phyloP scores from a whole-genome alignment of 2,113 vertebrate genomes.

The Strigops habroptila region DNA sequence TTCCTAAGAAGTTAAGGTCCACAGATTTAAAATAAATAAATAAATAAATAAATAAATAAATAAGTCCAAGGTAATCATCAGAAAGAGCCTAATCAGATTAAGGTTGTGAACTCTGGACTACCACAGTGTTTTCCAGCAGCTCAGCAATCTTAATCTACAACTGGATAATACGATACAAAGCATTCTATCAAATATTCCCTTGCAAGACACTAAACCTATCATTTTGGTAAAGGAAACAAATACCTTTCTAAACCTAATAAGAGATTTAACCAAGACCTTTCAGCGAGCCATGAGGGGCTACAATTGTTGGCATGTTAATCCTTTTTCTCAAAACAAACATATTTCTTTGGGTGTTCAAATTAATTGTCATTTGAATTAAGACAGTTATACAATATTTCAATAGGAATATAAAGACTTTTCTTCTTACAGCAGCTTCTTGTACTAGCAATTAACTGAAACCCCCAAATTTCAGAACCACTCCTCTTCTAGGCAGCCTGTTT shows the following conservation, averaged over 20 bases:
- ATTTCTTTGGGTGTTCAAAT: background rate
- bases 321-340: background rate
- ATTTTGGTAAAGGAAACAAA: conserved; percentile 39
- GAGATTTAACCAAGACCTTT: conserved; percentile 36
- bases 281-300: background rate
- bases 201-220: conserved; percentile 46
- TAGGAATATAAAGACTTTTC: background rate
- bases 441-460: background rate
- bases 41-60: conserved; percentile 44
- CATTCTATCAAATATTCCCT: conserved; percentile 25
- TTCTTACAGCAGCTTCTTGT: background rate
- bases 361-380: background rate
- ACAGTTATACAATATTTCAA: background rate
- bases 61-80: conserved; percentile 56
- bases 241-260: background rate
- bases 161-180: conserved; percentile 33
- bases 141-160: conserved; percentile 53
- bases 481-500: background rate
- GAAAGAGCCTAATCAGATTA: conserved; percentile 68
- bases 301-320: background rate
- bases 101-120: conserved; percentile 51
- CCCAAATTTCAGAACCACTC: background rate
- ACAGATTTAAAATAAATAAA: conserved; percentile 58
- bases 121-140: conserved; percentile 23
- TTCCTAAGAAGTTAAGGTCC: conserved; percentile 49